A percentile compares a stretch with the other conserved stretches of the same genome.
phyloP scores from a whole-genome alignment of 2,888 invertebrate species.

The Hypercompe scribonia region DNA sequence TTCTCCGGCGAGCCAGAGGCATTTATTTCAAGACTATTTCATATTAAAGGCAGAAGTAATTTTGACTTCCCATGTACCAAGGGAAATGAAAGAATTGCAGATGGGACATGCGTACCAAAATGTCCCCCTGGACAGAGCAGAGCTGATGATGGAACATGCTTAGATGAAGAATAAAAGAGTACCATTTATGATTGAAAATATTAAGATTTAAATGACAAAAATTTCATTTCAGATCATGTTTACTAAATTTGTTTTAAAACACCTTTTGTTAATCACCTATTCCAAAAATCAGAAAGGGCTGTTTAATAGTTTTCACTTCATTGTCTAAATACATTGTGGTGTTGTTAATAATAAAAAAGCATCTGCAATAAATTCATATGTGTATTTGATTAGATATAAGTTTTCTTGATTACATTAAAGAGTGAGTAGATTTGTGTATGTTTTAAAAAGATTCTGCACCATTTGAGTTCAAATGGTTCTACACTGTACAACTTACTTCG shows the following conservation, averaged over 20 bases:
- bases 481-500: too few relatives aligned
- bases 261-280: background rate
- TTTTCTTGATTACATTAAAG: too few relatives aligned
- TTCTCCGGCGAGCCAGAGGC: too few relatives aligned
- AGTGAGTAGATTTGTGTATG: too few relatives aligned
- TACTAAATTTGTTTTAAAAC: too few relatives aligned
- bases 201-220: background rate
- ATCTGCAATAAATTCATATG: background rate
- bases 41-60: too few relatives aligned
- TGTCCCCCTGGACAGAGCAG: background rate
- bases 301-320: background rate
- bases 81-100: too few relatives aligned
- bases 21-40: too few relatives aligned
- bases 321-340: background rate
- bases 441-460: too few relatives aligned
- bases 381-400: background rate
- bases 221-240: background rate
- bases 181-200: background rate
- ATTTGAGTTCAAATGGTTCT: too few relatives aligned
- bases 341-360: background rate
- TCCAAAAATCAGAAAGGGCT: background rate
- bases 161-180: constrained; percentile 1
- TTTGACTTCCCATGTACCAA: too few relatives aligned
- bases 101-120: background rate
- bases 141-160: constrained; percentile 1